These are phyloP conservation scores for Sylvilagus bachmani DNA, from an alignment of 2,113 vertebrate genomes.

Conservation along the genomic window DNA sequence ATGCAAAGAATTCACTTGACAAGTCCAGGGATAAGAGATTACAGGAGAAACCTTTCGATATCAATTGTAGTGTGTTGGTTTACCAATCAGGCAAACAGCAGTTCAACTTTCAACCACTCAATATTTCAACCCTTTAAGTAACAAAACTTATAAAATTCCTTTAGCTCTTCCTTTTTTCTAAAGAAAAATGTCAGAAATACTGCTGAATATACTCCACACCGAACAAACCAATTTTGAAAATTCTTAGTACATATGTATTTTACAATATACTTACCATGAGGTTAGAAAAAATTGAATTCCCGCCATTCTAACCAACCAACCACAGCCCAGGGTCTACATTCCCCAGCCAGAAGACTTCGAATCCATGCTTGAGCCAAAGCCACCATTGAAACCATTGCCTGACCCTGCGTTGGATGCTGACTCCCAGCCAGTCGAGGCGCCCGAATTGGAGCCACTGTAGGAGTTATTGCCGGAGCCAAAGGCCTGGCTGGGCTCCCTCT, in stretches of 20 bases:
- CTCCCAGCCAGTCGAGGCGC: constrained; percentile 94
- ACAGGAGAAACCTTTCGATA: constrained; percentile 86
- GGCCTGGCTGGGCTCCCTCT: constrained; percentile 95
- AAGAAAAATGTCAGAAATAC: constrained; percentile 93
- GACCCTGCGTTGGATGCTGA: constrained; percentile 94
- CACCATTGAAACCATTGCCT: constrained; percentile 94
- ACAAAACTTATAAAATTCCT: constrained; percentile 93
- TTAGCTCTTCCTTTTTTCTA: constrained; percentile 92
- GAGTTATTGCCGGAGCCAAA: constrained; percentile 95
- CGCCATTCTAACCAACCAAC: constrained; percentile 84
- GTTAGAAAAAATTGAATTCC: constrained; percentile 90
- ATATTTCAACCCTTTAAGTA: constrained; percentile 89
- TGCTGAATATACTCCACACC: constrained; percentile 91
- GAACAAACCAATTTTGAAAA: constrained; percentile 88
- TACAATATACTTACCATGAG: constrained; percentile 97
- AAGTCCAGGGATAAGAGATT: constrained; percentile 81
- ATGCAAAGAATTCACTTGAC: constrained; percentile 90
- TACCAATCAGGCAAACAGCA: constrained; percentile 90
- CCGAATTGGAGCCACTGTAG: constrained; percentile 94
- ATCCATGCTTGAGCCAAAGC: constrained; percentile 98
- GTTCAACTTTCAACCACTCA: constrained; percentile 91
- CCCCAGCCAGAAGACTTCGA: constrained; percentile 99
- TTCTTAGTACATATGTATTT: constrained; percentile 90
- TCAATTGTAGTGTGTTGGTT: constrained; percentile 89
- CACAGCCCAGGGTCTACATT: constrained; percentile 91